Evolutionary conservation across 2,888 invertebrate genomes (phyloP).

Genomic region (Electrophaes corylata): DNA sequence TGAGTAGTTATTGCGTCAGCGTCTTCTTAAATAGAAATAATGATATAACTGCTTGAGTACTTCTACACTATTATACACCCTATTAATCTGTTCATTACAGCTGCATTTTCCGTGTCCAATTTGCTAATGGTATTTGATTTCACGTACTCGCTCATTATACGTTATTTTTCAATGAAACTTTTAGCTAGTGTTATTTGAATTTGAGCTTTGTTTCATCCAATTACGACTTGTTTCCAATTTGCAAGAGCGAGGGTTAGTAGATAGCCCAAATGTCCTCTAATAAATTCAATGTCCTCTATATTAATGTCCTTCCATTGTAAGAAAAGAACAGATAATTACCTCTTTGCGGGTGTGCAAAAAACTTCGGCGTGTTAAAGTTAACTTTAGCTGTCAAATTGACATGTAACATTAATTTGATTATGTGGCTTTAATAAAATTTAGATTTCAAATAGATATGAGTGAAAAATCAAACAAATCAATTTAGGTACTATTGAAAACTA

Average conservation of each 20-base stretch:
- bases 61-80: slow-evolving; percentile 41
- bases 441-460: background rate
- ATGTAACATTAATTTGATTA: slow-evolving; percentile 21
- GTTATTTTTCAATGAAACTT: slow-evolving; percentile 34
- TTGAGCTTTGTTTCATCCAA: slow-evolving; percentile 41
- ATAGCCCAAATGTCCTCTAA: slow-evolving; percentile 29
- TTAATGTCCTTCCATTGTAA: slow-evolving; percentile 33
- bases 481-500: too few species aligned
- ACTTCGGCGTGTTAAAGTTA: slow-evolving; percentile 17
- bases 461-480: background rate
- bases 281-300: slow-evolving; percentile 32
- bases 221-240: slow-evolving; percentile 39
- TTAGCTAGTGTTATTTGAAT: slow-evolving; percentile 41
- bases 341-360: slow-evolving; percentile 40
- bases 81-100: slow-evolving; percentile 35
- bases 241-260: slow-evolving; percentile 18
- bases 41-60: slow-evolving; percentile 41
- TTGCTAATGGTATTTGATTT: slow-evolving; percentile 39
- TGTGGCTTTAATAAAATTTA: background rate
- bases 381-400: slow-evolving; percentile 30
- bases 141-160: slow-evolving; percentile 32
- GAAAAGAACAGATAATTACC: slow-evolving; percentile 33
- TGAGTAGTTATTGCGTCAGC: slow-evolving; percentile 80
- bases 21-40: slow-evolving; percentile 67
- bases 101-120: slow-evolving; percentile 24